A percentile compares a stretch with the other conserved stretches of the same genome.
Conservation (phyloP, 92 coral and sea anemone genomes). For the Umimayanthus kanabou region DNA sequence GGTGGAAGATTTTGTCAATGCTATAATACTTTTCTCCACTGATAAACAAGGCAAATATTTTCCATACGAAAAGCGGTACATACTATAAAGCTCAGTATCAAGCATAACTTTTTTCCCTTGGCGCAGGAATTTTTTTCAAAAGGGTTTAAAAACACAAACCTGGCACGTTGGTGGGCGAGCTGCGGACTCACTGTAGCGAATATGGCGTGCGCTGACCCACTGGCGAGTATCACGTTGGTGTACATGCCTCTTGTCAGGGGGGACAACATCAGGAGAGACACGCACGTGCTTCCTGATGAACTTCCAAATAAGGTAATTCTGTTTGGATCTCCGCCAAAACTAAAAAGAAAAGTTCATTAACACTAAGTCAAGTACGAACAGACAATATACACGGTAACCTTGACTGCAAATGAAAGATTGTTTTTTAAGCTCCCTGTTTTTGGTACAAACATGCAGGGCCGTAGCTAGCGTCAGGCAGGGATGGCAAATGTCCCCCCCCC, state of each 20-base stretch:
- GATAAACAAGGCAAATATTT: too few relatives aligned
- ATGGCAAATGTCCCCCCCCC: too few relatives aligned
- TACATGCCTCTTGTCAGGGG: slow-evolving; percentile 19
- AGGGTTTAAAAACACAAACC: background rate
- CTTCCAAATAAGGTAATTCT: slow-evolving; percentile 34
- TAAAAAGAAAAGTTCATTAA: background rate
- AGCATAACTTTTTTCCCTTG: too few relatives aligned
- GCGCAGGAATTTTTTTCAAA: too few relatives aligned
- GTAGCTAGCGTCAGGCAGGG: too few relatives aligned
- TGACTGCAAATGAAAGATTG: background rate
- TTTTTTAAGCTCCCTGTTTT: background rate
- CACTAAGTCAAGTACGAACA: background rate
- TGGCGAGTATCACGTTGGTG: slow-evolving; percentile 21
- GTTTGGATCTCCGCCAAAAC: slow-evolving; percentile 34
- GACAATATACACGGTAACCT: too few relatives aligned
- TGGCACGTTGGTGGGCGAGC: slow-evolving; percentile 2
- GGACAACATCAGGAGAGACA: slow-evolving; percentile 34
- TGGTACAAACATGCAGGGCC: too few relatives aligned
- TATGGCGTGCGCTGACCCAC: slow-evolving; percentile 25
- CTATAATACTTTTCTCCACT: too few relatives aligned
- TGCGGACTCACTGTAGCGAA: slow-evolving; percentile 16
- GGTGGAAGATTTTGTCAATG: too few relatives aligned
- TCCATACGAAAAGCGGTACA: too few relatives aligned
- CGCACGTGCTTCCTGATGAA: slow-evolving; percentile 31
- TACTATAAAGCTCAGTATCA: too few relatives aligned